Conservation (phyloP, 1,140 invertebrate species). For the Drosophila melanica region DNA sequence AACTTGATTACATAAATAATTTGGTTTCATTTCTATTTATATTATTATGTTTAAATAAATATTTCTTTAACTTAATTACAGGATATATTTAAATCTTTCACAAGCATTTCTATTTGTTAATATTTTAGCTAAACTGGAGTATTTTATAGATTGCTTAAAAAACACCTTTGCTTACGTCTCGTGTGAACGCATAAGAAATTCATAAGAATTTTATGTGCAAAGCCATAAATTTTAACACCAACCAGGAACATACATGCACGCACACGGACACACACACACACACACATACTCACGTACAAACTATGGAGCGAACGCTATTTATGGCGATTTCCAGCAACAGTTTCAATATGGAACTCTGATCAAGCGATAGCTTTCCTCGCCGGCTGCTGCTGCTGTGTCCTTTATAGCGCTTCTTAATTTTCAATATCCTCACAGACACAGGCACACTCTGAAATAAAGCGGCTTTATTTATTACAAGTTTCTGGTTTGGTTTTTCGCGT, state of each 20-base stretch:
- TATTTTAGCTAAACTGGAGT: background rate
- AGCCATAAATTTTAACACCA: constrained; percentile 59
- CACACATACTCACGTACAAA: constrained; percentile 10
- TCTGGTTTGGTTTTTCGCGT: constrained; percentile 28
- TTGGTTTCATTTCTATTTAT: too few relatives aligned
- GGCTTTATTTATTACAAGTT: constrained; percentile 63
- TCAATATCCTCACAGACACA: constrained; percentile 23
- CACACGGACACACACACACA: constrained; percentile 26
- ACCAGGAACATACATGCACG: constrained; percentile 8
- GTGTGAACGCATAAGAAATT: constrained; percentile 55
- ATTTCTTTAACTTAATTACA: background rate
- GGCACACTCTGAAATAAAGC: background rate
- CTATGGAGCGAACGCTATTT: constrained; percentile 58
- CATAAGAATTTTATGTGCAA: constrained; percentile 54
- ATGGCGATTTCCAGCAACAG: constrained; percentile 60
- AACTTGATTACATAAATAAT: too few relatives aligned
- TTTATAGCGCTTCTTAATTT: constrained; percentile 1
- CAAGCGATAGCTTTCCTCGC: constrained; percentile 31
- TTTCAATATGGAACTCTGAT: constrained; percentile 60
- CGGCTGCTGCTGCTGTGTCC: constrained; percentile 1
- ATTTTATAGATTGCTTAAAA: constrained; percentile 2
- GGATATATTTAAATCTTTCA: background rate
- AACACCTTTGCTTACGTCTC: constrained; percentile 14
- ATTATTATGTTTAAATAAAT: too few relatives aligned
- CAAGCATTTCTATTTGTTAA: background rate